A percentile compares a stretch with the other conserved stretches of the same genome.
Evolutionary conservation across 2,888 invertebrate genomes (phyloP).

Genomic region (Saturnia japonica): DNA sequence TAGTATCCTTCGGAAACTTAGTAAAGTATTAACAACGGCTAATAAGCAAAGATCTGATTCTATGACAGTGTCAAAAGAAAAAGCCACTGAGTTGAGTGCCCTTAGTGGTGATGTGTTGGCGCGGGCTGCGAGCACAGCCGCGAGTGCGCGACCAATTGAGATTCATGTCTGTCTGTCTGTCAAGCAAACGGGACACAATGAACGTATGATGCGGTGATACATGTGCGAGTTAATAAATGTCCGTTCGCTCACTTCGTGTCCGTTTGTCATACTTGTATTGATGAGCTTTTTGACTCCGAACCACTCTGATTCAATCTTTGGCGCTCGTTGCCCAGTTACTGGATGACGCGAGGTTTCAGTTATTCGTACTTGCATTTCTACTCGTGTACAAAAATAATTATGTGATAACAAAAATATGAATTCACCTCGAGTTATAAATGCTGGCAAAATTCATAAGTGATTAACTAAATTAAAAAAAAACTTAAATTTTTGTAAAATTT

Average conservation of each 20-base stretch:
- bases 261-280: conserved; percentile 49
- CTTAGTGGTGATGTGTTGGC: conserved; percentile 21
- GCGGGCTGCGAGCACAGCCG: conserved; percentile 15
- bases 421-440: not conserved
- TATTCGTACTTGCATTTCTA: not conserved
- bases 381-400: not conserved
- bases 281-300: conserved; percentile 36
- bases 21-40: conserved; percentile 12
- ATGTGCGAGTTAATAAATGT: conserved; percentile 48
- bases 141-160: conserved; percentile 48
- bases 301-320: not conserved
- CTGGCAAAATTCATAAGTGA: not conserved
- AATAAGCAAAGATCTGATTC: conserved; percentile 8
- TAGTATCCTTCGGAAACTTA: not conserved
- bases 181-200: conserved; percentile 32
- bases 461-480: not conserved
- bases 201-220: conserved; percentile 41
- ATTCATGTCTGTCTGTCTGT: conserved; percentile 55
- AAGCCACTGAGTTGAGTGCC: conserved; percentile 18
- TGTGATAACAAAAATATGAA: not conserved
- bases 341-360: not conserved
- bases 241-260: conserved; percentile 42
- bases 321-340: not conserved
- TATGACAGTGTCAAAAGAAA: conserved; percentile 15
- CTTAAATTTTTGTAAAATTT: too few relatives aligned